A percentile compares a stretch with the other conserved stretches of the same genome.
Evolutionary conservation across 2,113 vertebrate genomes (phyloP).

Genomic region (Rostratula benghalensis): DNA sequence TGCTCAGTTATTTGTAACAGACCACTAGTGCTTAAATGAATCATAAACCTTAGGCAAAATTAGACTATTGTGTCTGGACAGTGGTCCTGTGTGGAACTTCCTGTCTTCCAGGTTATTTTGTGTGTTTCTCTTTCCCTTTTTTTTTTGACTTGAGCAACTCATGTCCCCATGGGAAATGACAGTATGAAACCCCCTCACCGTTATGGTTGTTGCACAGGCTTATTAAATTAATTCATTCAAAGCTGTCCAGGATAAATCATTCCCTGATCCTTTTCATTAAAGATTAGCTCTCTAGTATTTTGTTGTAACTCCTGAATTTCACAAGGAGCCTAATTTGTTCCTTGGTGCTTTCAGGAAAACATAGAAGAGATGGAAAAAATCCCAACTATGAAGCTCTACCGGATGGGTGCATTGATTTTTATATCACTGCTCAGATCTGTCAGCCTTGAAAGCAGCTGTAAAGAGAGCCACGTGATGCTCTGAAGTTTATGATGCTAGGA

Average conservation of each 20-base stretch:
- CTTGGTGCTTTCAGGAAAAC: background rate
- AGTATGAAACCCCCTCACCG: rapidly evolving
- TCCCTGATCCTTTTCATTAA: background rate
- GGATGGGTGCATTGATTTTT: background rate
- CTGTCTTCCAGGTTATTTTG: background rate
- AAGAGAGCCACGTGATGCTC: background rate
- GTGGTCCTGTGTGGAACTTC: background rate
- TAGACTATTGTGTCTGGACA: background rate
- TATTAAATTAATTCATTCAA: background rate
- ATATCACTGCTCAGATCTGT: background rate
- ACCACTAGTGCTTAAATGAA: background rate
- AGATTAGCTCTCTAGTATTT: background rate
- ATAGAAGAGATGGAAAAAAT: background rate
- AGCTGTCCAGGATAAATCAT: background rate
- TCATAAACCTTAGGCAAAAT: background rate
- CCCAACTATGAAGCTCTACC: background rate
- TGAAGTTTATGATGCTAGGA: background rate
- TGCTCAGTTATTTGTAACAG: background rate
- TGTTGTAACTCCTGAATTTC: background rate
- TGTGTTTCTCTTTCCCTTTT: background rate
- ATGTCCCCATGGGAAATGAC: background rate
- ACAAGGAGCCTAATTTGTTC: background rate
- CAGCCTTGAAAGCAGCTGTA: background rate
- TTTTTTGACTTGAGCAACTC: background rate
- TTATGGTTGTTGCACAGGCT: background rate